Conservation (phyloP, 2,113 vertebrate genomes). For the Cyanistes caeruleus region DNA sequence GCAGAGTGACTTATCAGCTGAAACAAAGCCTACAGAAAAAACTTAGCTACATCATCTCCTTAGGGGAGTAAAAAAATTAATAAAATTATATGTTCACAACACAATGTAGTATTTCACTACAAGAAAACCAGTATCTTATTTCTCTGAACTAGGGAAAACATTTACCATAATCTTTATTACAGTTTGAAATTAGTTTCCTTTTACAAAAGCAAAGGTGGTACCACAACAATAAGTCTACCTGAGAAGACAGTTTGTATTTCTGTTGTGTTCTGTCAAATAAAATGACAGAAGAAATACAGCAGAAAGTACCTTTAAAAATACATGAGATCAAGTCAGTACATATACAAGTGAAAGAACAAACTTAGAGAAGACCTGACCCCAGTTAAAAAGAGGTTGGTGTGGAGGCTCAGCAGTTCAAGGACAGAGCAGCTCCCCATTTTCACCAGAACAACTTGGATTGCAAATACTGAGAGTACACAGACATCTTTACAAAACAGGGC, state of each 20-base stretch:
- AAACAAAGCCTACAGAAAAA: background rate
- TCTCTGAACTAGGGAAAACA: background rate
- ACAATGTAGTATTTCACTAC: background rate
- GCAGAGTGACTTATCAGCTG: background rate
- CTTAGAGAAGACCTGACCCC: background rate
- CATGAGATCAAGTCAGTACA: background rate
- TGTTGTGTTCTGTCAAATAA: background rate
- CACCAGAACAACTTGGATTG: background rate
- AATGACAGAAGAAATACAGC: background rate
- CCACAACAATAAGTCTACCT: background rate
- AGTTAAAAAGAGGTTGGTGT: background rate
- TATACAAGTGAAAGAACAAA: background rate
- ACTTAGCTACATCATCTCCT: background rate
- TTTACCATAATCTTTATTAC: background rate
- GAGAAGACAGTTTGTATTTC: background rate
- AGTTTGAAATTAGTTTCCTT: background rate
- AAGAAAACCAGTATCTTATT: background rate
- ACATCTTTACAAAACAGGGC: background rate
- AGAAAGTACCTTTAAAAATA: background rate
- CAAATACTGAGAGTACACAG: background rate
- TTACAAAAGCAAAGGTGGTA: background rate
- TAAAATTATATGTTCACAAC: background rate
- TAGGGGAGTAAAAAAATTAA: background rate
- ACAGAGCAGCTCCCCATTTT: background rate
- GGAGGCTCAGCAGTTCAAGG: background rate